Base-by-base conservation (phyloP, 35 echinoderm and acorn worm species). In the Patiria miniata region DNA sequence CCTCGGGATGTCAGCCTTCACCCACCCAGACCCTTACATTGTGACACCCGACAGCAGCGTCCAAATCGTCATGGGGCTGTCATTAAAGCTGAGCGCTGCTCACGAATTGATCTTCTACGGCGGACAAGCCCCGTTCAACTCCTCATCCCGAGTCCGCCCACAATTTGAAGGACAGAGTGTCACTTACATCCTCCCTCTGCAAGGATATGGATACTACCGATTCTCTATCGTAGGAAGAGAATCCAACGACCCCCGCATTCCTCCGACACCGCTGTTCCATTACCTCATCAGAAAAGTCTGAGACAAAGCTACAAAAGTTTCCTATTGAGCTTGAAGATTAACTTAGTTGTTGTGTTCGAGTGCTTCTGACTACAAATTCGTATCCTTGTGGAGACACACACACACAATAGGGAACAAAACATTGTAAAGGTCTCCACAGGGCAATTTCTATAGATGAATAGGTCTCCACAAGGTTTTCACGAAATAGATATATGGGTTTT, bases 11-110 rank as follows among this genome's bases (percentile, higher is more conserved):
- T 34, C 83, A 18, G n/a, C 77, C 23, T 83, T 93, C 38, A 91
- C 88, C 22, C 78, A 97, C 57, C 68, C 87, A 1, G 95, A 97
- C 77, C 84, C 95, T 0, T 88, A 84, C 39, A 83, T 97, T 42
- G 61, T 78, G 3, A 92, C 90, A 16, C 55, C 56, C 4, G 85
- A 83, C n/a, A 44, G 21, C 22, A 83, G 60, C 50, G 16, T 86
- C 14, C 79, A 88, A 51, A 89, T 95, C 30, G 83, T 85, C 36
- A 54, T 95, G 2, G 86, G 85, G 17, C 50, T 54, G 10, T 54
- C 36, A 5, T 5, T 8, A 17, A 84, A 2, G 2, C 57, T 59
- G 57, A 58, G 9, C 1, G 44, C 2, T 1, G 53, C 38, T 17
- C 29, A 84, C 8, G 52, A 84, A 30, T 16, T 58, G 12, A 0